These are phyloP conservation scores for Prosapia bicincta DNA, from an alignment of 2,888 invertebrate species.

Conservation along the genomic window DNA sequence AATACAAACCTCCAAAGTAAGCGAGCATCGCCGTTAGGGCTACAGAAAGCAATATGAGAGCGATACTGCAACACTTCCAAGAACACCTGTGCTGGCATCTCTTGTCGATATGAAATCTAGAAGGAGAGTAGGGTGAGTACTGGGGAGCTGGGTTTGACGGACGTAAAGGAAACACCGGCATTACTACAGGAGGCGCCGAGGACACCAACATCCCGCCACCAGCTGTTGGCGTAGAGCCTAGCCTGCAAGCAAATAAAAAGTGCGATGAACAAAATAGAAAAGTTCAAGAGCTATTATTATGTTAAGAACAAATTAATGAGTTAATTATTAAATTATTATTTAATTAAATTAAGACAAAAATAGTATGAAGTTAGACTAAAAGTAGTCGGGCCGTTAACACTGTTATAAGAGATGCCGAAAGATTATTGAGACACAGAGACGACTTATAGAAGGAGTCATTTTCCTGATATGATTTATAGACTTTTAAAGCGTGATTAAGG, in stretches of 20 bases:
- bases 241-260: conserved; percentile 8
- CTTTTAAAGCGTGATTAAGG: no score
- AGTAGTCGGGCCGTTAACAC: no score
- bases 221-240: conserved; percentile 19
- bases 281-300: no score
- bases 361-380: no score
- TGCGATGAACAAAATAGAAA: no score
- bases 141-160: conserved; percentile 66
- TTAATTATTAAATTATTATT: no score
- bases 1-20: conserved; percentile 85
- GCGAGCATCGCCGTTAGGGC: conserved; percentile 90
- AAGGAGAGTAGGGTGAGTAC: conserved; percentile 46
- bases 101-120: conserved; percentile 88
- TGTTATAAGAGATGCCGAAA: no score
- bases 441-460: no score
- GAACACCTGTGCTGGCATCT: conserved; percentile 91
- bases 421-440: no score
- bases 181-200: conserved; percentile 73
- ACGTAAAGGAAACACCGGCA: conserved; percentile 84
- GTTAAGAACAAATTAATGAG: no score
- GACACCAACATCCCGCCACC: conserved; percentile 54
- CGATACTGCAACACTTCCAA: conserved; percentile 95
- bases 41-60: conserved; percentile 86
- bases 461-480: no score
- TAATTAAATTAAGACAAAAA: no score